phyloP scores from a whole-genome alignment of 1,140 invertebrate species.

The Muscidifurax raptorellus region DNA sequence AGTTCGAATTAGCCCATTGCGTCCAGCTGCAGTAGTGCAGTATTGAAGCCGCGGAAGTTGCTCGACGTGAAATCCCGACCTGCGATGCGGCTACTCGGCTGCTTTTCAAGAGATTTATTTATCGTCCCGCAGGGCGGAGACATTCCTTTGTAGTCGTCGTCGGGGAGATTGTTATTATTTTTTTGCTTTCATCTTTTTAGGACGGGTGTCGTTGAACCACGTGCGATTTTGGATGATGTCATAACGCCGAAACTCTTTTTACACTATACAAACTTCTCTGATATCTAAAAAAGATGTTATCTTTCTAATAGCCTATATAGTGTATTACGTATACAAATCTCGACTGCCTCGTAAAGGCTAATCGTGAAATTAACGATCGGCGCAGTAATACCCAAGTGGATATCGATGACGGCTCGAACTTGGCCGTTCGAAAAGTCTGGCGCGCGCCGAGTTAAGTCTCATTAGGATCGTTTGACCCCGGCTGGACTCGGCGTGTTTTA shows the following conservation, averaged over 20 bases:
- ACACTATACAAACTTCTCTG: too few species aligned
- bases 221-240: too few species aligned
- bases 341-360: too few species aligned
- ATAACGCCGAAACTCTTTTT: too few species aligned
- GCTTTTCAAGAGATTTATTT: neutral
- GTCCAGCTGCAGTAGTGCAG: neutral
- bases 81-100: neutral
- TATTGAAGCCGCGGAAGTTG: neutral
- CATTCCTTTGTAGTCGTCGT: too few species aligned
- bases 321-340: too few species aligned
- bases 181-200: too few species aligned
- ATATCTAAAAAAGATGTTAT: too few species aligned
- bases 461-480: constrained; percentile 72
- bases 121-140: neutral
- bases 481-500: constrained; percentile 2
- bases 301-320: too few species aligned
- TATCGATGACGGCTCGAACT: constrained; percentile 41
- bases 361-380: neutral
- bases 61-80: neutral
- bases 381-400: neutral
- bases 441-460: constrained; percentile 64
- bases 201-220: too few species aligned
- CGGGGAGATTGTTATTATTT: too few species aligned
- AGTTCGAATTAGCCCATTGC: constrained; percentile 72
- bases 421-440: constrained; percentile 36